Evolutionary conservation across 2,797 vertebrate genomes (phyloP), one percentile per base, ranked within the genome.

Genomic region (Coregonus suidteri): DNA sequence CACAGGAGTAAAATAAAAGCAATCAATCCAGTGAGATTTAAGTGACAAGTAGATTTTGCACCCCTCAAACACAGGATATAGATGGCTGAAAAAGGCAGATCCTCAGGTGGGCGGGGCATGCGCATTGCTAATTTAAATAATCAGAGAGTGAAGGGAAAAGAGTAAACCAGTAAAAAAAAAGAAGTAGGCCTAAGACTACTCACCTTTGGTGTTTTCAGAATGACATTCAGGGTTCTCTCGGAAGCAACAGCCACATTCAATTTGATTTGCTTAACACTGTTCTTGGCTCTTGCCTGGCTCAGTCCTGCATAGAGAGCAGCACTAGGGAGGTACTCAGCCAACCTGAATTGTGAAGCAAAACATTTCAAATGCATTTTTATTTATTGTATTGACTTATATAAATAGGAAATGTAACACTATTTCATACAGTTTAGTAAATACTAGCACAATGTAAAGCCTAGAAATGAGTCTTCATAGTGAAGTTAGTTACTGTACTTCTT

Each of bases 191-290:
- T 92, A 13, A 76, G 84, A 30, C 78, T 30, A 20, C n/a, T 69
- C 76, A 87, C 94, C 66, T 81, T 75, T 71, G 93, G 91, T 47
- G 89, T 51, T 74, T 87, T 90, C 64, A 93, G 3, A 62, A 94
- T 82, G 62, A 93, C 7, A 47, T 90, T 84, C 52, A 88, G 85
- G 0, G 75, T 89, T 64, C 77, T 89, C 20, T 89, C 82, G 81
- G 84, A 83, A 62, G 85, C 88, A 35, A 91, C 79, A 79, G 91
- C 85, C 16, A 93, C 41, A 0, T 91, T 79, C n/a, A 91, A 0
- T 53, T 64, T 88, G 31, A 88, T 81, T 81, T 93, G 87, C 54
- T 6, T 84, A 73, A 88, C 53, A 47, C 85, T 92, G 81, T 93
- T 94, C 74, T 86, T 93, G 77, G 0, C 2, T 15, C 88, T 90